Conservation (phyloP, 1,140 invertebrate genomes). For the Coptotermes formosanus region DNA sequence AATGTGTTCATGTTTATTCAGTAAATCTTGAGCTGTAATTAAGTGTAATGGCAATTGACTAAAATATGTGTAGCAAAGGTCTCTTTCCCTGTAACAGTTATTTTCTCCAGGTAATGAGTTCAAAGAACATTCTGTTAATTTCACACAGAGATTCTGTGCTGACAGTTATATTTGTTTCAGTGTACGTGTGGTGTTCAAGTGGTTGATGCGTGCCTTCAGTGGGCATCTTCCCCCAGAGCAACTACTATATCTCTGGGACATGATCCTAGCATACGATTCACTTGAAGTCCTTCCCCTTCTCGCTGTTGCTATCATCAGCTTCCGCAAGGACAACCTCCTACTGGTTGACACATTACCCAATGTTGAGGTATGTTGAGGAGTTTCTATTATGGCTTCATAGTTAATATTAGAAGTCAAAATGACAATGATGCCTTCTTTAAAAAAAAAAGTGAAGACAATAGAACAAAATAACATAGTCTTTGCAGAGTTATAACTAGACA, state of each 20-base stretch:
- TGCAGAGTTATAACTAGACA: too few species aligned
- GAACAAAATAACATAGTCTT: too few species aligned
- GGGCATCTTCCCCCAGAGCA: conserved; percentile 91
- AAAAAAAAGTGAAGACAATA: too few species aligned
- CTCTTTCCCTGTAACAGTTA: too few species aligned
- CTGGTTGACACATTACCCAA: conserved; percentile 81
- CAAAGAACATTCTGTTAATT: too few species aligned
- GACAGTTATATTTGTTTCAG: background rate
- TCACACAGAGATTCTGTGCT: too few species aligned
- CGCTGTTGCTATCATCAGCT: conserved; percentile 86
- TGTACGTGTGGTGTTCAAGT: conserved; percentile 89
- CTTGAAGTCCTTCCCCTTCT: conserved; percentile 84
- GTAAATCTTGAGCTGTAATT: too few species aligned
- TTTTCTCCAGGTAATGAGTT: too few species aligned
- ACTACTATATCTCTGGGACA: conserved; percentile 87
- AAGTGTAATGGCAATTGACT: too few species aligned
- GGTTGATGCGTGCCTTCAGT: conserved; percentile 93
- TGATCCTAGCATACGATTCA: conserved; percentile 88
- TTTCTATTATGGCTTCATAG: background rate
- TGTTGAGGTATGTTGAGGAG: conserved; percentile 62
- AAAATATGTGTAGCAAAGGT: too few species aligned
- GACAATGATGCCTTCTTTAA: too few species aligned
- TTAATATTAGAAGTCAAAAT: background rate
- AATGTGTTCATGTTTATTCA: too few species aligned
- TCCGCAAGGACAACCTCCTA: conserved; percentile 88